Evolutionary conservation across 2,113 vertebrate species (phyloP).

Genomic region (Cyanoliseus patagonus): DNA sequence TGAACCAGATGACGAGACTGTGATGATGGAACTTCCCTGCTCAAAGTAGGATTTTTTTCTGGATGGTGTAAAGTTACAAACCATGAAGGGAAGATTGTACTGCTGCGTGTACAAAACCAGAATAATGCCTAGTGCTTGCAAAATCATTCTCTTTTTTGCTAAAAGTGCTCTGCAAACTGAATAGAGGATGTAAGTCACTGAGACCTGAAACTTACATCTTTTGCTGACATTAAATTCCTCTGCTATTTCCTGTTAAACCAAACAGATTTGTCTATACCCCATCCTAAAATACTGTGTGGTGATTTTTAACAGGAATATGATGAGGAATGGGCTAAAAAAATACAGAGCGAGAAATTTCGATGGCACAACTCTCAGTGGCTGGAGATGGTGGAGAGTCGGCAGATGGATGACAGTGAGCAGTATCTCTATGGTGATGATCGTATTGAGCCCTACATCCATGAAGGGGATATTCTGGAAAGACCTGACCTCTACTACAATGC

Average conservation of each 20-base stretch:
- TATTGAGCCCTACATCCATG: slow-evolving; percentile 84
- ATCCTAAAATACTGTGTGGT: not conserved
- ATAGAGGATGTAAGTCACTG: not conserved
- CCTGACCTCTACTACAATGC: slow-evolving; percentile 88
- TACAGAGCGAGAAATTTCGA: slow-evolving; percentile 90
- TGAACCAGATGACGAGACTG: not conserved
- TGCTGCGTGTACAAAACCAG: not conserved
- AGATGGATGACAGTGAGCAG: slow-evolving; percentile 87
- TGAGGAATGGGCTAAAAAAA: slow-evolving; percentile 90
- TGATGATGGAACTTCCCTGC: not conserved
- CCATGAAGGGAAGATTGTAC: not conserved
- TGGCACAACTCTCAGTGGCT: slow-evolving; percentile 97
- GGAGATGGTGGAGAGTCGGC: slow-evolving; percentile 91
- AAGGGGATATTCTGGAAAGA: slow-evolving; percentile 86
- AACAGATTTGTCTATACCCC: not conserved
- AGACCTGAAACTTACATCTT: not conserved
- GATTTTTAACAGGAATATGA: slow-evolving; percentile 84
- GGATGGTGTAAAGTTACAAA: not conserved
- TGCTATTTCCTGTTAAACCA: not conserved
- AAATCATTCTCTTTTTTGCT: not conserved
- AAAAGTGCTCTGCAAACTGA: not conserved
- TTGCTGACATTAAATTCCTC: not conserved
- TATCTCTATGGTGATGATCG: slow-evolving; percentile 81
- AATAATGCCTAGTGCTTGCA: not conserved
- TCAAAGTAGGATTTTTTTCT: not conserved